Evolutionary conservation across 2,888 invertebrate species (phyloP).

Genomic region (Mechanitis messenoides): DNA sequence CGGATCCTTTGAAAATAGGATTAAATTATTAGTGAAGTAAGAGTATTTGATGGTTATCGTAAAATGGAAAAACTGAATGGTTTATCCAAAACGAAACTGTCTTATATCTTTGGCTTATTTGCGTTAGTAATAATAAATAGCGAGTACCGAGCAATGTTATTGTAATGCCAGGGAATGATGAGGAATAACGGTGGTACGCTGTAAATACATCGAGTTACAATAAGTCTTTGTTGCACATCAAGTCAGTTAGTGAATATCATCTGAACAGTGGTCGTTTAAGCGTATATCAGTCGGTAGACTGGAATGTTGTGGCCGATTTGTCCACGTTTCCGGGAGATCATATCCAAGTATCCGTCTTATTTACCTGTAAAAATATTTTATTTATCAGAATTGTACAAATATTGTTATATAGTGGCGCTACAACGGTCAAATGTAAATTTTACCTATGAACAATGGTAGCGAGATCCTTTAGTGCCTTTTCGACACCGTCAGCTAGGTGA

Average conservation of each 20-base stretch:
- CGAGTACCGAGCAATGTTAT: conserved; percentile 11
- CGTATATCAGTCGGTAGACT: conserved; percentile 1
- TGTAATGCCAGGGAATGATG: conserved; percentile 1
- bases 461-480: conserved; percentile 74
- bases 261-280: conserved; percentile 3
- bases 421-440: conserved; percentile 17
- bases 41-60: conserved; percentile 34
- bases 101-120: conserved; percentile 32
- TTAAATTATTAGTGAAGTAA: conserved; percentile 30
- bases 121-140: conserved; percentile 25
- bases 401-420: neutral
- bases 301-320: neutral
- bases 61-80: conserved; percentile 23
- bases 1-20: conserved; percentile 18
- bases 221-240: neutral
- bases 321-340: conserved; percentile 1
- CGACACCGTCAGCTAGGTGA: conserved; percentile 53
- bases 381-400: neutral
- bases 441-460: conserved; percentile 84
- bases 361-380: conserved; percentile 26
- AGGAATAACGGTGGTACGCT: neutral
- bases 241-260: neutral
- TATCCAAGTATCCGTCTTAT: conserved; percentile 13
- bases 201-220: neutral
- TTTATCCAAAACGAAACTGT: conserved; percentile 22